These are phyloP conservation scores for Lasius platythorax DNA, from an alignment of 2,888 invertebrate species.

Conservation along the genomic window DNA sequence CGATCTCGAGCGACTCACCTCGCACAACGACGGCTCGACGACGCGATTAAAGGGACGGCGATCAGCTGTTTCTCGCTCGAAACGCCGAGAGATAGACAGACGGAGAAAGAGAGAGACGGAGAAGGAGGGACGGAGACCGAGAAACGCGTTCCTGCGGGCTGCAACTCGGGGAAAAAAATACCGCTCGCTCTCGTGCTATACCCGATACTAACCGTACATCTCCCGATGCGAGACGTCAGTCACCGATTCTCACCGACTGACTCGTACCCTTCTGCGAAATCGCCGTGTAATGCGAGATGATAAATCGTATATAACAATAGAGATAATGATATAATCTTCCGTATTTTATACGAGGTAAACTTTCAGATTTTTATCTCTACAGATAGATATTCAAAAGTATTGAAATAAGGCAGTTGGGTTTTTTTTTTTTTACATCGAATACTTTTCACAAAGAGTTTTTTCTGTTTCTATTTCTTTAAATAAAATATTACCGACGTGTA, in stretches of 20 bases:
- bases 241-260: neutral
- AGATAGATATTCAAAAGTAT: neutral
- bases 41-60: conserved; percentile 72
- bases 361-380: too few species aligned
- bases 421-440: neutral
- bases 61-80: conserved; percentile 75
- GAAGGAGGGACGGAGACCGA: conserved; percentile 17
- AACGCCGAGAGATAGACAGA: conserved; percentile 55
- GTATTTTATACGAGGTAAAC: too few species aligned
- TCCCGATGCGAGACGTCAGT: neutral
- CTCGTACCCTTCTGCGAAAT: conserved; percentile 30
- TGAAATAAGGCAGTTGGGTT: neutral
- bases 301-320: neutral
- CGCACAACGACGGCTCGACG: conserved; percentile 54
- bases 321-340: neutral
- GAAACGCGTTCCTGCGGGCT: conserved; percentile 44
- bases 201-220: neutral
- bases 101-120: neutral
- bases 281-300: conserved; percentile 7
- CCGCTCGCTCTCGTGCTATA: conserved; percentile 5
- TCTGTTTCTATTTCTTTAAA: neutral
- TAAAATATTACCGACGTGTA: neutral
- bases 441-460: neutral
- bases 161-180: conserved; percentile 23
- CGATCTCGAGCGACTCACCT: conserved; percentile 56